These are phyloP conservation scores for Megamerina dolium DNA, from an alignment of 2,888 invertebrate genomes.

Conservation along the genomic window DNA sequence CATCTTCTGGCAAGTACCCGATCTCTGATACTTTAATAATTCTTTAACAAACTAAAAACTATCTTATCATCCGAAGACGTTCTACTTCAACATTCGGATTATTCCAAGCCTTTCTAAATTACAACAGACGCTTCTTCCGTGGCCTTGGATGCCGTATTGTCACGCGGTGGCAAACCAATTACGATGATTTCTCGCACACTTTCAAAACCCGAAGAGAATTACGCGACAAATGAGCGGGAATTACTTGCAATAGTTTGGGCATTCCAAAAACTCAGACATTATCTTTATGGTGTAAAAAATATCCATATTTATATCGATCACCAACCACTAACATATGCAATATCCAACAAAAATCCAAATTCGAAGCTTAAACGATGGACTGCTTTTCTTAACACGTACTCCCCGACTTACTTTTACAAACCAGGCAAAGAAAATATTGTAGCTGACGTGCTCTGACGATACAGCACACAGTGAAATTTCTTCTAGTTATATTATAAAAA, in stretches of 20 bases:
- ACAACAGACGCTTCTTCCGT: slow-evolving; percentile 16
- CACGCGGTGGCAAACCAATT: slow-evolving; percentile 12
- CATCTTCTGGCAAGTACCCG: slow-evolving; percentile 2
- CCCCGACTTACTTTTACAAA: slow-evolving; percentile 10
- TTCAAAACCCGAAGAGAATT: slow-evolving; percentile 11
- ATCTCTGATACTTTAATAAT: not conserved
- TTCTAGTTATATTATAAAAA: too few relatives aligned
- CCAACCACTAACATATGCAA: slow-evolving; percentile 16
- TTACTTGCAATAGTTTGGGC: slow-evolving; percentile 37
- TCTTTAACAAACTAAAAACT: slow-evolving; percentile 6
- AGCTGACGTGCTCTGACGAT: slow-evolving; percentile 9
- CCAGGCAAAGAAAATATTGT: slow-evolving; percentile 15
- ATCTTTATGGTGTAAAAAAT: slow-evolving; percentile 33
- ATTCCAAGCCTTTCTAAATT: slow-evolving; percentile 11
- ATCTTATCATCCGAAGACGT: slow-evolving; percentile 13
- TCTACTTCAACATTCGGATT: slow-evolving; percentile 14
- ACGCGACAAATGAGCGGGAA: slow-evolving; percentile 37
- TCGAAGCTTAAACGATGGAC: slow-evolving; percentile 9
- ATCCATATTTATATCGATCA: slow-evolving; percentile 15
- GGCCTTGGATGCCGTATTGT: slow-evolving; percentile 9
- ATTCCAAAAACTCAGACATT: slow-evolving; percentile 37
- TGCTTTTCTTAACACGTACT: slow-evolving; percentile 5
- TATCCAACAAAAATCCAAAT: slow-evolving; percentile 15
- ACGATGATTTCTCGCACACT: slow-evolving; percentile 16
- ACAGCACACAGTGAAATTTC: too few relatives aligned